Base-by-base conservation (phyloP, 2,888 invertebrate species). In the Ramazzottius varieornatus region DNA sequence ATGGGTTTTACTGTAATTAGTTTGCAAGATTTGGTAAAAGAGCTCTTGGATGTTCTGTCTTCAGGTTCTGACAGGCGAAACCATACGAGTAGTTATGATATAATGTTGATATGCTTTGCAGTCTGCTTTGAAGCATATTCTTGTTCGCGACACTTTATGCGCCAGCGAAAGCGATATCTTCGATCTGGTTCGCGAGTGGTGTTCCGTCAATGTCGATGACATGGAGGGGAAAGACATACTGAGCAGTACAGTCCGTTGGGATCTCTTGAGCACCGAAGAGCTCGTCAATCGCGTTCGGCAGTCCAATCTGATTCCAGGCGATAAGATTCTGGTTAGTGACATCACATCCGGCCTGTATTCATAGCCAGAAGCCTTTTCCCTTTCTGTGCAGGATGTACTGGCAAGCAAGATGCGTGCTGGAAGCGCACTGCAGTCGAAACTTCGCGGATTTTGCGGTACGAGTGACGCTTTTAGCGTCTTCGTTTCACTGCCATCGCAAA, bases 91-190 rank as follows among this genome's bases (percentile, higher is more conserved):
- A 20, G 13, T 40, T 40, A 65, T 66, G 20, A 13, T 20, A 66
- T 46, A 40, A n/a, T 46, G 16, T 64, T 40, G 20, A 40, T 40
- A 20, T 40, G 8, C 46, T 65, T 68, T 70, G 65, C 72, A 84
- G 81, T 82, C 81, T 71, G 86, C 92, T 0, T 77, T 98, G 65
- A 83, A 85, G 72, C 86, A 89, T 73, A 81, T 98, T 8, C 79
- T 98, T 34, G 83, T 84, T 65, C 81, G 94, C 65, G 89, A 96
- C 77, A 93, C 94, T 4, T 96, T 98, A 79, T 96, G 88, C 79
- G 93, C 91, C 0, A 84, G 86, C 0, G 98, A 98, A 78, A 88
- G 89, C 46, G 86, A 92, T 71, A 93, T 98, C 69, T 98, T 98
- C 78, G 81, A 83, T 71, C 88, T 90, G 0, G 87, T 94, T 0